These are phyloP conservation scores for Cryptus armator DNA, from an alignment of 2,888 invertebrate species.

Conservation along the genomic window DNA sequence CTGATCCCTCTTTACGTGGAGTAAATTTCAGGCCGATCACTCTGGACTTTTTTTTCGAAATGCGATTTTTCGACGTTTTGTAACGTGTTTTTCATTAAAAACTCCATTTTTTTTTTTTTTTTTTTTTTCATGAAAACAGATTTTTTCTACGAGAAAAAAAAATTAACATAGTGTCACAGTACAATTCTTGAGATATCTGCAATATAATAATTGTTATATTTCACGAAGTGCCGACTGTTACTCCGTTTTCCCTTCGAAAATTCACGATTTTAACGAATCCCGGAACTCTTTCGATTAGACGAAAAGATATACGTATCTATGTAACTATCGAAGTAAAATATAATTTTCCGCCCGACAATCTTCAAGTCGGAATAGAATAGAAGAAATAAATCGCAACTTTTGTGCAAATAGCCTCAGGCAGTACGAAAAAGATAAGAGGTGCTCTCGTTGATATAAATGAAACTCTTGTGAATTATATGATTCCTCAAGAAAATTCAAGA, in stretches of 20 bases:
- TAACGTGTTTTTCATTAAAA: no score
- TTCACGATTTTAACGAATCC: background rate
- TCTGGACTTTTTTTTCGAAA: no score
- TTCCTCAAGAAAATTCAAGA: slow-evolving; percentile 24
- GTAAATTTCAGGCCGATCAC: no score
- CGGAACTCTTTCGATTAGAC: background rate
- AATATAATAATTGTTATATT: background rate
- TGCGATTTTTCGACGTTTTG: no score
- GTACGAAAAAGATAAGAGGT: no score
- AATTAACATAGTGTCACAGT: background rate
- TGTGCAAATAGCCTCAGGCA: no score
- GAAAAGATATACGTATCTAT: background rate
- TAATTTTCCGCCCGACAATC: background rate
- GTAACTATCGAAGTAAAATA: background rate
- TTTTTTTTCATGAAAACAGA: background rate
- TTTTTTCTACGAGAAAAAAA: background rate
- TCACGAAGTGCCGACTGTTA: background rate
- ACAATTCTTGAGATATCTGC: background rate
- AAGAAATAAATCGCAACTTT: no score
- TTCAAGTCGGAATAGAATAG: no score
- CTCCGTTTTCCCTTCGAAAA: background rate
- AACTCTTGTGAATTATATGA: slow-evolving; percentile 43
- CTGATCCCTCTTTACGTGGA: no score
- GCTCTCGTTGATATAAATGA: slow-evolving; percentile 10
- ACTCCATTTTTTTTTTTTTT: no score